Base-by-base conservation (phyloP, 2,888 invertebrate genomes). In the Drosophila nr. perissopoda region DNA sequence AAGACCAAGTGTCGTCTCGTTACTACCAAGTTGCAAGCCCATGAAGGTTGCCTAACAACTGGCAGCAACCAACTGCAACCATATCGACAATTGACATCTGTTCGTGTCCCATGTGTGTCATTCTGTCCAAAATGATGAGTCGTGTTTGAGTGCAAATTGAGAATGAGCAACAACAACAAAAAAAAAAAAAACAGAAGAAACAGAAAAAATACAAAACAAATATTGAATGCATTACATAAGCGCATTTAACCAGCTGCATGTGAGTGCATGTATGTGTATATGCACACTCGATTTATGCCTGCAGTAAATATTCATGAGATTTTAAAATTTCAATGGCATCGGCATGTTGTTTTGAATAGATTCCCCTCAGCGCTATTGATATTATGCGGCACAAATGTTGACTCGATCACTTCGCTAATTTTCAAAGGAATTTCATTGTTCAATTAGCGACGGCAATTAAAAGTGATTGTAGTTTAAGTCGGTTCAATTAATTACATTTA, bases 61-160 rank as follows among this genome's bases (percentile, higher is more conserved):
- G 60, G 73, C 64, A 71, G 65, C 78, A 65, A 78, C 58, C 45
- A 18, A 56, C 45, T 27, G 52, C 70, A 56, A 69, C 54, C 62
- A 56, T 68, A 57, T 67, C 62, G 54, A 54, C 69, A 67, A 45
- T 54, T 87, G 75, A 84, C 87, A 84, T 83, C 87, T 78, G 86
- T 75, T 73, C 54, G 49, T 62, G 70, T 75, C 58, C 75, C 75
- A 71, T 76, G 67, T 76, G 69, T 79, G 79, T 70, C 80, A 71
- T 69, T 65, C 76, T 68, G 77, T 74, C 80, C 71, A 45, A 51
- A 73, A 67, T 81, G 83, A 83, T 81, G 83, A 81, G 72, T 83
- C 82, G 87, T 83, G 81, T 86, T 86, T 70, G 77, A 83, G 83
- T 86, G 83, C 82, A 73, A 73, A 54, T 70, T 60, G 42, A 67